Conservation (phyloP, 2,113 vertebrate species). For the Rhabdomys dilectus region DNA sequence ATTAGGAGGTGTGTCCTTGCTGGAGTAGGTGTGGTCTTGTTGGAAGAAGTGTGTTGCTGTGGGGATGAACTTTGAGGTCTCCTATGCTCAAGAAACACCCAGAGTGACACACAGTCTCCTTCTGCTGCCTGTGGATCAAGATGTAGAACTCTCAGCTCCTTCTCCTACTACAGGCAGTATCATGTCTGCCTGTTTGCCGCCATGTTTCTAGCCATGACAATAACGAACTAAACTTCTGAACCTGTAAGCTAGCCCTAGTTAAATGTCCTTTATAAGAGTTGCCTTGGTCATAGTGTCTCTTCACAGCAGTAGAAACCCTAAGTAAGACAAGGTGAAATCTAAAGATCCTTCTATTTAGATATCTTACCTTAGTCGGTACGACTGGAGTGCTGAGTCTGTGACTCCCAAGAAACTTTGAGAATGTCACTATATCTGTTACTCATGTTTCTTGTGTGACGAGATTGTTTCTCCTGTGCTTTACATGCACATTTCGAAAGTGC, state of each 20-base stretch:
- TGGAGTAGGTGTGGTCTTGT: background rate
- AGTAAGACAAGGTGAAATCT: background rate
- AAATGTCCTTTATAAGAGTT: background rate
- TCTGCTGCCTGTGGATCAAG: background rate
- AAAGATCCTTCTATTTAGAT: background rate
- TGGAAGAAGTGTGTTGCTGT: background rate
- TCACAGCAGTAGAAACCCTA: background rate
- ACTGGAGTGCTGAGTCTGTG: background rate
- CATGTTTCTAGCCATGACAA: too few species aligned
- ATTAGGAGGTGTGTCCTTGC: background rate
- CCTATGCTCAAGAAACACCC: background rate
- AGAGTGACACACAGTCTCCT: background rate
- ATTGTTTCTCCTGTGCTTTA: background rate
- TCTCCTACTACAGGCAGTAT: too few species aligned
- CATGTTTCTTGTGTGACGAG: background rate
- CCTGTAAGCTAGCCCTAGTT: too few species aligned
- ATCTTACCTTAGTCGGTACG: background rate
- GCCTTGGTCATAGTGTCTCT: background rate
- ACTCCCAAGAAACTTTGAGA: background rate
- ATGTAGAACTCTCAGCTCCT: background rate
- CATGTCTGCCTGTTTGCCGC: too few species aligned
- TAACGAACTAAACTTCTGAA: too few species aligned
- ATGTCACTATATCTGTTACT: background rate
- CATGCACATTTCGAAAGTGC: background rate
- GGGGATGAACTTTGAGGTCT: background rate